Evolutionary conservation across 2,888 invertebrate species (phyloP).

Genomic region (Amiota minor): DNA sequence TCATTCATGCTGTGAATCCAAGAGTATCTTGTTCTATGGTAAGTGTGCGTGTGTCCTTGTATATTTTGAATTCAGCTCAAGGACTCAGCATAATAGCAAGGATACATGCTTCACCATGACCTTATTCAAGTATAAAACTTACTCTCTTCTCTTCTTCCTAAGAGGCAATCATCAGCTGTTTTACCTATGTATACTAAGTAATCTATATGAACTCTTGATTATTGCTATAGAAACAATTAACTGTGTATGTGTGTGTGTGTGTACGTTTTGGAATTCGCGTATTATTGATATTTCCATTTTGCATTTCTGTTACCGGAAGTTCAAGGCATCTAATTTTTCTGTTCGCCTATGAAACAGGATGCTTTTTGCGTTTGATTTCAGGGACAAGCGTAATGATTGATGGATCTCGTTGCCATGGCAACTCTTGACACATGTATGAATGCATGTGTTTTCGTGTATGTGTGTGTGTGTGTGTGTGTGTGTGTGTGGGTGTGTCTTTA

Average conservation of each 20-base stretch:
- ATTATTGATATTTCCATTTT: constrained; percentile 20
- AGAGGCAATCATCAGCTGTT: not conserved
- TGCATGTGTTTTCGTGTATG: not conserved
- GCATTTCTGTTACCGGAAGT: constrained; percentile 48
- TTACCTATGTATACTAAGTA: not conserved
- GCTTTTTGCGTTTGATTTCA: constrained; percentile 73
- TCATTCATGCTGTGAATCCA: not conserved
- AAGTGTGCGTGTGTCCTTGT: constrained; percentile 43
- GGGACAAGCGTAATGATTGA: constrained; percentile 69
- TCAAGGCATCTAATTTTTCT: constrained; percentile 47
- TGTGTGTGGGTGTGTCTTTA: not conserved
- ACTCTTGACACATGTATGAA: constrained; percentile 25
- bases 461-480: not conserved
- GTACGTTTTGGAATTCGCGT: constrained; percentile 43
- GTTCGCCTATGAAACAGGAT: constrained; percentile 63
- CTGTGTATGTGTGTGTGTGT: constrained; percentile 33
- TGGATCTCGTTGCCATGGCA: constrained; percentile 59
- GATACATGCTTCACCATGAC: constrained; percentile 45
- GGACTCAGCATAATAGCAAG: constrained; percentile 43
- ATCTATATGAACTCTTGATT: not conserved
- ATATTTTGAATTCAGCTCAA: constrained; percentile 46
- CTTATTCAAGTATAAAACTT: constrained; percentile 40
- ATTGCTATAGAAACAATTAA: too few species aligned
- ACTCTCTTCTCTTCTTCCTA: not conserved
- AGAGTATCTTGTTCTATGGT: not conserved